Conservation (phyloP, 1,140 invertebrate species). For the Pogonus chalceus region DNA sequence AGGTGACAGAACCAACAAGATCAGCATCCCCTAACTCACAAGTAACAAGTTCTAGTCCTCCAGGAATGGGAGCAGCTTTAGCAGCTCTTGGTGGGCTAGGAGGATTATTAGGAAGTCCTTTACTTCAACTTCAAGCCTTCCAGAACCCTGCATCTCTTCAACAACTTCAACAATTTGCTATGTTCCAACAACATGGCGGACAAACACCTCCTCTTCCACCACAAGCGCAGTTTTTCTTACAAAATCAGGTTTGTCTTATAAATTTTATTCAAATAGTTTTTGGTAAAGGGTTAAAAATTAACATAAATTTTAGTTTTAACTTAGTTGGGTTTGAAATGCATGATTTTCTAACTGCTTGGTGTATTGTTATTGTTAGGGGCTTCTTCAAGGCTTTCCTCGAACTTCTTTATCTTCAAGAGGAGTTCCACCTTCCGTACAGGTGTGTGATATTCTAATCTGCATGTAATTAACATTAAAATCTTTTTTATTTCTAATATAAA, state of each 20-base stretch:
- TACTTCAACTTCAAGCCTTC: slow-evolving; percentile 50
- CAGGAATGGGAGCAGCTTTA: slow-evolving; percentile 45
- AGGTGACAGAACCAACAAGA: slow-evolving; percentile 42
- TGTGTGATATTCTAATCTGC: no score
- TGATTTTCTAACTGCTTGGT: not conserved
- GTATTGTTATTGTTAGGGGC: slow-evolving; percentile 27
- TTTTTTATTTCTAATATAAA: not conserved
- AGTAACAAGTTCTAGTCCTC: slow-evolving; percentile 38
- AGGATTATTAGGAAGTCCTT: slow-evolving; percentile 48
- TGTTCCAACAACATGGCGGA: slow-evolving; percentile 49
- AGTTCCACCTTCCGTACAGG: slow-evolving; percentile 33
- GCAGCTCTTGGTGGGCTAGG: slow-evolving; percentile 44
- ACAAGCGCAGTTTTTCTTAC: slow-evolving; percentile 65
- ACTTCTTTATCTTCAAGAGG: slow-evolving; percentile 27
- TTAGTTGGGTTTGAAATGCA: no score
- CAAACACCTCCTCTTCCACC: slow-evolving; percentile 43
- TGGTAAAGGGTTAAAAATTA: no score
- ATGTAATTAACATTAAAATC: not conserved
- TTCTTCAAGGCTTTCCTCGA: slow-evolving; percentile 34
- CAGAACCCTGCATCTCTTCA: slow-evolving; percentile 28
- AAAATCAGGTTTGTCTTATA: slow-evolving; percentile 58
- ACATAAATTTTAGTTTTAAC: no score
- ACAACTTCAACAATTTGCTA: slow-evolving; percentile 60
- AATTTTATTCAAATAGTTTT: not conserved
- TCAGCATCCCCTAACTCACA: slow-evolving; percentile 45